Evolutionary conservation across 2,888 invertebrate species (phyloP).

Genomic region (Cerastoderma edule): DNA sequence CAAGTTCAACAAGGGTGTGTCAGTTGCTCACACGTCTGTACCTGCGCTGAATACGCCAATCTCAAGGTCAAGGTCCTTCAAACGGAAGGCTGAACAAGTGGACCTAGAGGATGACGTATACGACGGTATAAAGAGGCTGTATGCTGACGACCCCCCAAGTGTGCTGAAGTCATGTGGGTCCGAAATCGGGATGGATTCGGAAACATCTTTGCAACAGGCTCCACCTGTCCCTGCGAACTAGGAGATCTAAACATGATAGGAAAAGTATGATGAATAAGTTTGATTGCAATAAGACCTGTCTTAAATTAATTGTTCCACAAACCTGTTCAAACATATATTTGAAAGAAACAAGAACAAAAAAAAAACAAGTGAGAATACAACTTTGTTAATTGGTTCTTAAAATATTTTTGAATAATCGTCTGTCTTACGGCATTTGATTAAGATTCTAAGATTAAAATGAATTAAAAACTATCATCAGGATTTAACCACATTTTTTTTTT

Average conservation of each 20-base stretch:
- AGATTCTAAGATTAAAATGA: no score
- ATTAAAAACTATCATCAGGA: no score
- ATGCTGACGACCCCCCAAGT: slow-evolving; percentile 70
- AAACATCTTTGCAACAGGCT: slow-evolving; percentile 47
- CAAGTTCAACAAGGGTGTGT: slow-evolving; percentile 52
- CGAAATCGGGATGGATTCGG: slow-evolving; percentile 68
- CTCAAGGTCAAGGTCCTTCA: slow-evolving; percentile 70
- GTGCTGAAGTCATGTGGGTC: slow-evolving; percentile 71
- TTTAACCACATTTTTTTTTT: no score
- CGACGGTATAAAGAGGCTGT: slow-evolving; percentile 81
- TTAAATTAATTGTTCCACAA: no score
- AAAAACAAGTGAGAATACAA: no score
- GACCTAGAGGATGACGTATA: slow-evolving; percentile 78
- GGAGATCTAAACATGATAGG: background rate
- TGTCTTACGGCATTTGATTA: no score
- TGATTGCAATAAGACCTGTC: no score
- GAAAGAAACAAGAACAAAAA: no score
- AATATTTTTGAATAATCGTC: no score
- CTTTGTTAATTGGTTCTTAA: no score
- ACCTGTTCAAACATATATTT: no score
- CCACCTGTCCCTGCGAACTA: slow-evolving; percentile 59
- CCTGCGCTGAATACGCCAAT: background rate
- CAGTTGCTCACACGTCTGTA: slow-evolving; percentile 31
- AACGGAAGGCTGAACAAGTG: slow-evolving; percentile 75
- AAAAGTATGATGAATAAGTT: background rate